These are phyloP conservation scores for Palythoa heliodiscus DNA, from an alignment of 92 coral and sea anemone species.

Conservation along the genomic window DNA sequence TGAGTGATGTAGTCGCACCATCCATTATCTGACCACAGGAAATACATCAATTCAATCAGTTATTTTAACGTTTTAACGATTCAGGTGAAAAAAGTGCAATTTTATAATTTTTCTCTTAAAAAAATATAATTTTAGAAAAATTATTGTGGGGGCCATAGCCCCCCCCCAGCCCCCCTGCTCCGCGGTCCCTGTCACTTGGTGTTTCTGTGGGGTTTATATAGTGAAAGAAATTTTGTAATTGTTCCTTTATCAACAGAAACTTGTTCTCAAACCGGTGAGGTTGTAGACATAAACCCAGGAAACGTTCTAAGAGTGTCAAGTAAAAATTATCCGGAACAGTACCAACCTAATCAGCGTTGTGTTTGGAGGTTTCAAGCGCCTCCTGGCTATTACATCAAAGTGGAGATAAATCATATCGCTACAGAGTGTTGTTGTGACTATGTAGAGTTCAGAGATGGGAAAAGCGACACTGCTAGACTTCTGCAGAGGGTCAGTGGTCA, in stretches of 20 bases:
- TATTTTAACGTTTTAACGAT: too few species aligned
- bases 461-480: not conserved
- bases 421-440: not conserved
- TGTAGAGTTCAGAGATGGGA: not conserved
- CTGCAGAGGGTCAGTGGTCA: not conserved
- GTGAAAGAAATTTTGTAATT: not conserved
- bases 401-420: not conserved
- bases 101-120: too few species aligned
- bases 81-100: too few species aligned
- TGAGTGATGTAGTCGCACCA: too few species aligned
- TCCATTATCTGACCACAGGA: too few species aligned
- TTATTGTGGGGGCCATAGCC: too few species aligned
- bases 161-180: too few species aligned
- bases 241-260: not conserved
- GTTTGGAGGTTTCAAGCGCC: not conserved
- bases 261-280: not conserved
- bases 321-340: not conserved
- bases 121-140: too few species aligned
- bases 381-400: not conserved
- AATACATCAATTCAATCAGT: too few species aligned
- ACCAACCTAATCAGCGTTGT: not conserved
- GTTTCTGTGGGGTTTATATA: too few species aligned
- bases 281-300: not conserved
- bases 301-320: not conserved
- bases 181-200: too few species aligned